phyloP scores from a whole-genome alignment of 2,888 invertebrate genomes.

The Gortyna flavago region DNA sequence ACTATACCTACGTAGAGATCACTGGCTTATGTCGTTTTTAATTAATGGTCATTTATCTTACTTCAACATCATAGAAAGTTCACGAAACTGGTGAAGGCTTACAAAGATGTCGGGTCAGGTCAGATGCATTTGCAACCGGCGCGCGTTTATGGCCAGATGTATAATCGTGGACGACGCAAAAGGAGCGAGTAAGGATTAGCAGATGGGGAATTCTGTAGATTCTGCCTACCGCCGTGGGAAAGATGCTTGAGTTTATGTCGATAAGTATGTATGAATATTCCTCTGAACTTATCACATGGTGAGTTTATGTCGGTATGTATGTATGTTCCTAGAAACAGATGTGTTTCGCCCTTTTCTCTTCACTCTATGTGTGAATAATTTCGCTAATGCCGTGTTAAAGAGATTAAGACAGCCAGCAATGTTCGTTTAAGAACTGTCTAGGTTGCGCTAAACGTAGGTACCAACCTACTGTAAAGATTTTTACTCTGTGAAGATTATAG shows the following conservation, averaged over 20 bases:
- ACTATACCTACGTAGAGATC: background rate
- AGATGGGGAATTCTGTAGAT: background rate
- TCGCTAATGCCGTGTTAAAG: background rate
- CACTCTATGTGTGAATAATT: background rate
- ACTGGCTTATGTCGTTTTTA: background rate
- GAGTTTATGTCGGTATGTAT: background rate
- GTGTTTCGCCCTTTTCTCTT: background rate
- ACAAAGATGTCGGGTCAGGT: conserved; percentile 10
- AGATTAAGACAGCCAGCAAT: background rate
- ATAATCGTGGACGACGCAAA: background rate
- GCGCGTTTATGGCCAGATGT: background rate
- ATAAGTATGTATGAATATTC: background rate
- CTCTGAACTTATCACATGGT: background rate
- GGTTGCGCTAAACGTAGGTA: background rate
- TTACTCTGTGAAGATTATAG: too few relatives aligned
- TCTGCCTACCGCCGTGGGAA: background rate
- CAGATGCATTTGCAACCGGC: background rate
- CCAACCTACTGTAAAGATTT: background rate
- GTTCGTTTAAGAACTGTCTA: background rate
- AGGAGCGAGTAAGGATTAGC: background rate
- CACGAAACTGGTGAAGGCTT: conserved; percentile 11
- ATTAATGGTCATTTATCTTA: background rate
- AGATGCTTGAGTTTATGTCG: background rate
- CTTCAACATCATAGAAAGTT: background rate
- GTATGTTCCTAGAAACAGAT: background rate